Evolutionary conservation across 2,113 vertebrate genomes (phyloP), one percentile per base, ranked within the genome.

Genomic region (Hiodon alosoides): DNA sequence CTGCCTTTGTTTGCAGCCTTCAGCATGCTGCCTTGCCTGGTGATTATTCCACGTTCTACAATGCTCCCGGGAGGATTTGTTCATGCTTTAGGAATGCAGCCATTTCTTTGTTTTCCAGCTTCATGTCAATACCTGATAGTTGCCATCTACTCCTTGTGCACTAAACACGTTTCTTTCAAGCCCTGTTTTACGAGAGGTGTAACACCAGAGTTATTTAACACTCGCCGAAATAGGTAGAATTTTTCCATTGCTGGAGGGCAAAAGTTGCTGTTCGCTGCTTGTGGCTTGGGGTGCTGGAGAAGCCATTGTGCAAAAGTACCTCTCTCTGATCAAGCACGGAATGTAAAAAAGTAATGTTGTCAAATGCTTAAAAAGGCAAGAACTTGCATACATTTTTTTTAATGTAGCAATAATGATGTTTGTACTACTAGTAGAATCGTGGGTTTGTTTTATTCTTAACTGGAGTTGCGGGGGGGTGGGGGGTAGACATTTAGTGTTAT

Each of bases 41-140:
- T 60, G 73, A 76, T 83, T 80, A 73, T 64, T 75, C 55, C 71
- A 78, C 86, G 90, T 90, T 87, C 86, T 78, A 78, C 14, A 50
- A 53, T 85, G 86, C 85, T 85, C 83, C 81, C 76, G 78, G 73
- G 31, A 64, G 78, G 60, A 78, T 86, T 83, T 82, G 83, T 83
- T 87, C 83, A 89, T 74, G 76, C 74, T 82, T 58, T 47, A 82
- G 86, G 90, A 90, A 90, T 92, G 87, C 82, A 78, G 81, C 48
- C 48, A 71, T 2, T 81, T 79, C 78, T 76, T 83, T 79, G 79
- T 80, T 85, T 81, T 75, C 82, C 79, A 76, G 80, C 79, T 85
- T 89, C 86, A 50, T 87, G 89, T 88, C 81, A 70, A 80, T 85
- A 86, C 87, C 90, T 89, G 88, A 88, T 76, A 60, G 55, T 73